Base-by-base conservation (phyloP, 2,888 invertebrate genomes). In the Pseudoips prasinana region DNA sequence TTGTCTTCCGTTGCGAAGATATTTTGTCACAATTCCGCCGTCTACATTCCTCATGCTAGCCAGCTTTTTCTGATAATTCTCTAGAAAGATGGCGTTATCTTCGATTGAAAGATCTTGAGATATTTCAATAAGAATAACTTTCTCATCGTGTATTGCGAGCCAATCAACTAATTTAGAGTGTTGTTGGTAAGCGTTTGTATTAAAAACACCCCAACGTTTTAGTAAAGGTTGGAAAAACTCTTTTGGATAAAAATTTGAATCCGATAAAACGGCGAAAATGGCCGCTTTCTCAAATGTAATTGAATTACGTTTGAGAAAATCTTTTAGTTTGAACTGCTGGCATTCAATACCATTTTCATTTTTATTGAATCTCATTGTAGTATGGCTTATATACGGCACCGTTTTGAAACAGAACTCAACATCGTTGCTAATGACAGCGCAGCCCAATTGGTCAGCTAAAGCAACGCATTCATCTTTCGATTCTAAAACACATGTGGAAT, bases 361-460 rank as follows among this genome's bases (percentile, higher is more conserved):
- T 0, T 11, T 1, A 8, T 59, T 31, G 8, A 45, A 59, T 8
- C 18, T 7, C 9, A 64, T 14, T n/a, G 38, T 51, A 1, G 1
- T 0, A 3, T 31, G 11, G 1, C 55, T 56, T 39, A 76, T 58
- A n/a, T 73, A 75, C 1, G 46, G 34, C 1, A 56, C 47, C n/a
- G 44, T 49, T 1, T 58, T 53, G 25, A 73, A 69, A 20, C 54
- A 63, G 25, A 47, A 72, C 19, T 70, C 60, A 3, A 64, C 53
- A 14, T 77, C 71, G 18, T 26, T 34, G 30, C 60, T 64, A 2
- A 76, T 42, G 0, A 75, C 33, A 0, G 76, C 64, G 30, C 74
- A 76, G 1, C 54, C 34, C 1, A 66, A 39, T 25, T 46, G 58
- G 8, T 49, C 38, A 1, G 76, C 75, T 7, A 75, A 37, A 0